Evolutionary conservation across 2,797 vertebrate species (phyloP), one percentile per base, ranked within the genome.

Genomic region (Coregonus ussuriensis): DNA sequence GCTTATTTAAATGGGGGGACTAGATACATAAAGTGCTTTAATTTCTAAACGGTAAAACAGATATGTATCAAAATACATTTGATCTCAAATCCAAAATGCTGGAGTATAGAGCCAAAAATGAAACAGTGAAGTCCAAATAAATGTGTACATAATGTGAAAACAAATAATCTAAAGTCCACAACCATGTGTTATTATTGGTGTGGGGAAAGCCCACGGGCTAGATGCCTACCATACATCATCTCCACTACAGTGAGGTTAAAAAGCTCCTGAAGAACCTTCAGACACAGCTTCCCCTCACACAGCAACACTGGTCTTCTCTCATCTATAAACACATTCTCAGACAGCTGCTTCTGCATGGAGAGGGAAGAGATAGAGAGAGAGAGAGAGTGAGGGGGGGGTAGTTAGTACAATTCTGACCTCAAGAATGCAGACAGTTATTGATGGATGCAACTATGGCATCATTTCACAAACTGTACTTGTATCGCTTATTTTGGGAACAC

Each of bases 141-240:
- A 47, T 11, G 2, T 47, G 5, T 25, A 63, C 2, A 3, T 35
- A 18, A 18, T 4, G 66, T 68, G 31, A 14, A 37, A 68, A 31
- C 6, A 18, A 35, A 68, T 5, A 18, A 15, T 15, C 15, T 33
- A 3, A 37, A 33, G 1, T 3, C 66, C 5, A 68, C 14, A 37
- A 37, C 31, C 66, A n/a, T 21, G 4, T 68, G 15, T 35, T 35
- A 69, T 4, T 3, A n/a, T 3, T 69, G 41, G 15, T 37, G n/a
- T 25, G 47, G 70, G n/a, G 25, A 31, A 54, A 37, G 14, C 41
- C 15, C 0, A 21, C 3, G 9, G 16, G 16, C 29, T 18, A 73
- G 59, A 63, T 29, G 93, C 96, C 1, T 93, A 99, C 98, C 96
- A 0, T 96, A 95, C 80, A 96, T 93, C 97, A 99, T 98, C 91